Evolutionary conservation across 64 coral and sea anemone species (phyloP).

Genomic region (Actinia tenebrosa): DNA sequence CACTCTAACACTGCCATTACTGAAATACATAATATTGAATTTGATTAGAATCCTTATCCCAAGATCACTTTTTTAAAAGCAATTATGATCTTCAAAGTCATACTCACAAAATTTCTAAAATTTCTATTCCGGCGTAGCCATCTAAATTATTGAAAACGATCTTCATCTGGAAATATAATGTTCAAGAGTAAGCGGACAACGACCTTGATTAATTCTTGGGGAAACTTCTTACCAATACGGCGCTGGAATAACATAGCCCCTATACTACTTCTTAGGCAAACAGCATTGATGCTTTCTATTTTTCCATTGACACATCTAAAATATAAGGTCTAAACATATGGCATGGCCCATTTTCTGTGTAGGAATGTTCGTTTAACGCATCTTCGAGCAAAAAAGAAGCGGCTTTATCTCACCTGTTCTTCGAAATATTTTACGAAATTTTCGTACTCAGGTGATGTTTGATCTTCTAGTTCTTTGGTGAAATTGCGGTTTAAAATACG

Average conservation of each 20-base stretch:
- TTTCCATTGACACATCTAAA: too few relatives aligned
- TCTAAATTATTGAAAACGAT: neutral
- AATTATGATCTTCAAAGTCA: neutral
- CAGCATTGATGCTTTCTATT: too few relatives aligned
- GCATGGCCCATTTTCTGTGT: too few relatives aligned
- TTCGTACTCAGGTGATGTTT: constrained; percentile 18
- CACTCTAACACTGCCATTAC: neutral
- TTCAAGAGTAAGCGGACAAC: too few relatives aligned
- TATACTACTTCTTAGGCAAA: too few relatives aligned
- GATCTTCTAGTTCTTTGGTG: constrained; percentile 4
- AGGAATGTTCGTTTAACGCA: too few relatives aligned
- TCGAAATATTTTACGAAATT: constrained; percentile 10
- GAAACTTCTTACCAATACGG: too few relatives aligned
- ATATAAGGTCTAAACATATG: too few relatives aligned
- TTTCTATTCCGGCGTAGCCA: neutral
- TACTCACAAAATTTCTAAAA: constrained; percentile 10
- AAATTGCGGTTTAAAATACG: constrained; percentile 20
- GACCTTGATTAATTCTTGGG: too few relatives aligned
- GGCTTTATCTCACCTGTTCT: neutral
- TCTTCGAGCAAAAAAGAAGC: neutral
- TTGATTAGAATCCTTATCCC: too few relatives aligned
- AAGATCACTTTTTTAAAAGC: too few relatives aligned
- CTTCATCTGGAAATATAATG: neutral
- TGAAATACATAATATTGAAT: neutral
- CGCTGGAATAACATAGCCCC: too few relatives aligned